phyloP scores from a whole-genome alignment of 2,113 vertebrate genomes.

The Pimephales promelas region DNA sequence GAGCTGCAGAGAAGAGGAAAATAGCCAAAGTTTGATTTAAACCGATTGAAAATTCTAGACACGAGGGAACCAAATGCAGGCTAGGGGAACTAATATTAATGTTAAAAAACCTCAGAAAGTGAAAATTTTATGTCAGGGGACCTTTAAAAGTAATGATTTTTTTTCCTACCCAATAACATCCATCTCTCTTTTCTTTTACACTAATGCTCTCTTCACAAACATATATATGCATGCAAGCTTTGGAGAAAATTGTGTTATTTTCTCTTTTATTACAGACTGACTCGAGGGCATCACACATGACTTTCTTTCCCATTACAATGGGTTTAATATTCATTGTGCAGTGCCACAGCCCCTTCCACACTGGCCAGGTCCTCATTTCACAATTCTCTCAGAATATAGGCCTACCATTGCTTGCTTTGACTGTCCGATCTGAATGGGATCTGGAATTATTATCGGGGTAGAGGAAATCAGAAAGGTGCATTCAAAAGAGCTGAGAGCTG shows the following conservation, averaged over 20 bases:
- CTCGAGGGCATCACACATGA: slow-evolving; percentile 19
- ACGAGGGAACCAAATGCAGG: too few relatives aligned
- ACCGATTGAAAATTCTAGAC: too few relatives aligned
- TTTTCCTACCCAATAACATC: slow-evolving; percentile 49
- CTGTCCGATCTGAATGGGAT: slow-evolving; percentile 72
- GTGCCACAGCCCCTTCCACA: background rate
- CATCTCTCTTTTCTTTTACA: slow-evolving; percentile 55
- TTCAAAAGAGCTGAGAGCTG: slow-evolving; percentile 91
- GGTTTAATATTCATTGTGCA: slow-evolving; percentile 27
- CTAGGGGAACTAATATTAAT: too few relatives aligned
- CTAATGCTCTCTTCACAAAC: slow-evolving; percentile 45
- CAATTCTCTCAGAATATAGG: slow-evolving; percentile 11
- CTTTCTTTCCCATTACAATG: slow-evolving; percentile 59
- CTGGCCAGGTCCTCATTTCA: slow-evolving; percentile 26
- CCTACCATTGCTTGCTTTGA: slow-evolving; percentile 1
- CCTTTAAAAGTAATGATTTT: slow-evolving; percentile 69
- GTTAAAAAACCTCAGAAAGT: too few relatives aligned
- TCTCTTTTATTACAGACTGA: slow-evolving; percentile 19
- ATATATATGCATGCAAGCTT: background rate
- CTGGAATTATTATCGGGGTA: slow-evolving; percentile 84
- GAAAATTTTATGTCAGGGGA: too few relatives aligned
- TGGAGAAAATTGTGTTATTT: background rate
- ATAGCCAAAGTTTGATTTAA: too few relatives aligned
- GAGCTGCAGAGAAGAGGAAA: too few relatives aligned
- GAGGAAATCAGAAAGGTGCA: slow-evolving; percentile 81